phyloP scores from a whole-genome alignment of 2,888 invertebrate species.

The Cephus spinipes region DNA sequence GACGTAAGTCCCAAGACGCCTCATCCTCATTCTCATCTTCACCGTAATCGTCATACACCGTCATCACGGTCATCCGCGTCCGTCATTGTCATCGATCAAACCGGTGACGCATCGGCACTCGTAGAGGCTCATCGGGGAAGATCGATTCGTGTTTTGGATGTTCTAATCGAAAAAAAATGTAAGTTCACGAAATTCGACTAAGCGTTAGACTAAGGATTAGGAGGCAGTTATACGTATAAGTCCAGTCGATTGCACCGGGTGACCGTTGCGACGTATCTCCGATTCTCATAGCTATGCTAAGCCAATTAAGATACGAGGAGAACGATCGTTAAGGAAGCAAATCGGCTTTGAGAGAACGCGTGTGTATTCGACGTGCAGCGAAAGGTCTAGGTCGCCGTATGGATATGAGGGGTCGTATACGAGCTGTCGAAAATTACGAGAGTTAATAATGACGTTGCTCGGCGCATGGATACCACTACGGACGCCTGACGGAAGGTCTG shows the following conservation, averaged over 20 bases:
- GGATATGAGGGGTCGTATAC: background rate
- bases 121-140: background rate
- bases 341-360: conserved; percentile 29
- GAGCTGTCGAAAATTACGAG: background rate
- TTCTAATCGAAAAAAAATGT: conserved; percentile 54
- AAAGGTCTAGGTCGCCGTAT: conserved; percentile 58
- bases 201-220: background rate
- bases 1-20: background rate
- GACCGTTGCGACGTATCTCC: background rate
- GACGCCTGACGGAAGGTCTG: background rate
- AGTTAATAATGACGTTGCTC: background rate
- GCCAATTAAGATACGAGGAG: background rate
- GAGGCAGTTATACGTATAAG: background rate
- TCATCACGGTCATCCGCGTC: background rate
- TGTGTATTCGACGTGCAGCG: conserved; percentile 28
- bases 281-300: background rate
- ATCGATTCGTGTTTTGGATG: conserved; percentile 48
- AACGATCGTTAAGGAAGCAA: conserved; percentile 34
- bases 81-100: background rate
- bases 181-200: conserved; percentile 32
- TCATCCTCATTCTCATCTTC: background rate
- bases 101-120: background rate
- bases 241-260: background rate
- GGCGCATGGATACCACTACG: too few species aligned
- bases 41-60: background rate